Evolutionary conservation across 2,888 invertebrate species (phyloP).

Genomic region (Epirrita christyi): DNA sequence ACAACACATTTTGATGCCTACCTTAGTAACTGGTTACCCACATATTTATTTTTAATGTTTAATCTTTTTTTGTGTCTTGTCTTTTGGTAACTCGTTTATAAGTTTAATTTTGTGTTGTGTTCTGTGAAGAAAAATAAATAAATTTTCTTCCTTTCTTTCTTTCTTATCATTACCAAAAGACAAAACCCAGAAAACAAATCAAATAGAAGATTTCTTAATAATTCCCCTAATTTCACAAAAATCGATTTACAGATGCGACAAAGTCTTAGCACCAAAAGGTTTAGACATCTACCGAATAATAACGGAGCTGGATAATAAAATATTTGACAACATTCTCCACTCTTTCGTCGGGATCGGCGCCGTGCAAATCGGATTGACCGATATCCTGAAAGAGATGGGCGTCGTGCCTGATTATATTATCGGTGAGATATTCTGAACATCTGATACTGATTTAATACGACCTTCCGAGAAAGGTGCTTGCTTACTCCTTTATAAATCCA

Average conservation of each 20-base stretch:
- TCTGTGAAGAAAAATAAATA: too few species aligned
- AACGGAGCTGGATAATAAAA: conserved; percentile 84
- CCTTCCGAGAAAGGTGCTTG: conserved; percentile 41
- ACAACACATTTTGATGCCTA: too few species aligned
- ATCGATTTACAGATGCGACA: conserved; percentile 71
- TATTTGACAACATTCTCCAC: conserved; percentile 87
- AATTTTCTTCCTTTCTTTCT: too few species aligned
- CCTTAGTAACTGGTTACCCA: too few species aligned
- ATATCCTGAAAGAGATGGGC: conserved; percentile 85
- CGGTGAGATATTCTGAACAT: conserved; percentile 75
- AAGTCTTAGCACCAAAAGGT: conserved; percentile 84
- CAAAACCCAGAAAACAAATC: not conserved
- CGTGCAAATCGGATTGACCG: conserved; percentile 86
- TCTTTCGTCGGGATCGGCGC: conserved; percentile 91
- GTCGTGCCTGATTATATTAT: conserved; percentile 90
- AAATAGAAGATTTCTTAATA: not conserved
- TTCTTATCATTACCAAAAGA: too few species aligned
- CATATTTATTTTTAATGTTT: too few species aligned
- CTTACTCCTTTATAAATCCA: not conserved
- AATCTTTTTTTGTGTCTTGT: too few species aligned
- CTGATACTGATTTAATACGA: conserved; percentile 11
- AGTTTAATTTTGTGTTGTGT: too few species aligned
- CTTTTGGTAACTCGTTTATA: too few species aligned
- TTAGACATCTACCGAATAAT: conserved; percentile 87
- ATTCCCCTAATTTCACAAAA: not conserved